A percentile compares a stretch with the other conserved stretches of the same genome.
phyloP scores from a whole-genome alignment of 1,140 invertebrate species.

The Tenebrio molitor region DNA sequence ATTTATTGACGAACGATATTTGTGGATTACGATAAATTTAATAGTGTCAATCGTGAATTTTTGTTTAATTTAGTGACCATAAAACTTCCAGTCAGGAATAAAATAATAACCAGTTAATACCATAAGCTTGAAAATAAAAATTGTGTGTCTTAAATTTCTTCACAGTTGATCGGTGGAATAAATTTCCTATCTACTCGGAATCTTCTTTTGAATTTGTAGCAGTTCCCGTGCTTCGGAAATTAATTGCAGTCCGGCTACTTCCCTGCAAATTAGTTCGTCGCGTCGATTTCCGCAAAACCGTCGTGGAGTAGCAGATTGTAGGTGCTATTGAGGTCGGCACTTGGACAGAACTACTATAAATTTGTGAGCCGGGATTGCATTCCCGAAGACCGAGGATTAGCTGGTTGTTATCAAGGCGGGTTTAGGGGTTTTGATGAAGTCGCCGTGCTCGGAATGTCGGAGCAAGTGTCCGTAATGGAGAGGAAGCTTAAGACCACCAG shows the following conservation, averaged over 20 bases:
- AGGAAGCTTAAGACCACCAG: slow-evolving; percentile 42
- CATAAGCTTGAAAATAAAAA: not conserved
- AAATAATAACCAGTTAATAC: not conserved
- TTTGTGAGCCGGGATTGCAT: slow-evolving; percentile 56
- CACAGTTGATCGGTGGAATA: too few species aligned
- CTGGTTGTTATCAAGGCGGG: slow-evolving; percentile 58
- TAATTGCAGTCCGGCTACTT: not conserved
- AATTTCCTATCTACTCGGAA: too few species aligned
- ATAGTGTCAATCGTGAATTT: slow-evolving; percentile 16
- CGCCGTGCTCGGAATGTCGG: slow-evolving; percentile 58
- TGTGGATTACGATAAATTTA: slow-evolving; percentile 7
- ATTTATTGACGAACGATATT: not conserved
- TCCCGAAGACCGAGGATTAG: slow-evolving; percentile 58
- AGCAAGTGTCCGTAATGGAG: slow-evolving; percentile 56
- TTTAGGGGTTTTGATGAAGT: slow-evolving; percentile 60
- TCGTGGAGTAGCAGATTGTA: slow-evolving; percentile 49
- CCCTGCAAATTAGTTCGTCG: slow-evolving; percentile 18
- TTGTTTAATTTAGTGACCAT: not conserved
- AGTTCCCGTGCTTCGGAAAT: too few species aligned
- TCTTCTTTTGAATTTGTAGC: too few species aligned
- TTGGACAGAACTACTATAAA: slow-evolving; percentile 56
- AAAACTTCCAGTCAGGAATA: slow-evolving; percentile 6
- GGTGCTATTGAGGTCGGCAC: slow-evolving; percentile 53
- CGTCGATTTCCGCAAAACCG: slow-evolving; percentile 7
- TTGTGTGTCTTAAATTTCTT: not conserved